Base-by-base conservation (phyloP, 2,888 invertebrate genomes). In the Lissocephala sabroskyi region DNA sequence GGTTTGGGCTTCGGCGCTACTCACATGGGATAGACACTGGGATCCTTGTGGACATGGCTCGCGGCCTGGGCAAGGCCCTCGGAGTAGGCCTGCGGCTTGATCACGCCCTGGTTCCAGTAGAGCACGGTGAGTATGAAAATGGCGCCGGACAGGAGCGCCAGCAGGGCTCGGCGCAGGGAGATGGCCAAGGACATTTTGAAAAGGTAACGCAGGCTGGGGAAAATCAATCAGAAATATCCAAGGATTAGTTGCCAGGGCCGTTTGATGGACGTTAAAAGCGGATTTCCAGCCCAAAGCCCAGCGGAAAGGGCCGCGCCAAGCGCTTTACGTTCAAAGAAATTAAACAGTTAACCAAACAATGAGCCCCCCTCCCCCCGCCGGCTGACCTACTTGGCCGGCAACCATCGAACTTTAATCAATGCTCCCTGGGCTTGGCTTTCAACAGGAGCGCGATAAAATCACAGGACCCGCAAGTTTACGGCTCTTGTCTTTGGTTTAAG, bases 41-140 rank as follows among this genome's bases (percentile, higher is more conserved):
- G 51, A 49, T 76, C 58, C 35, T 62, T 73, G 45, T 70, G 68
- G 50, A 62, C 70, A 29, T 62, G 75, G 10, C 62, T 56, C n/a
- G n/a, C n/a, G 16, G 76, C 71, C 46, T 78, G 82, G 49, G 79
- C 73, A 29, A 76, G 77, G 76, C 84, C 59, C 79, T 84, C 64
- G 75, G 79, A 75, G 83, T 86, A 86, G 17, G 82, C 77, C 39
- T 82, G 78, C 47, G 81, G 78, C 60, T 84, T 82, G 61, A 86
- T 85, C 59, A 79, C 85, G 78, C 86, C 87, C 81, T 88, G 89
- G 49, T 88, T 87, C 88, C 89, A 89, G 83, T 89, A 89, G 28
- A 89, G 85, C 59, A 89, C 84, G 62, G 87, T 87, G 17, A 88
- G 85, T 49, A 86, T 87, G 36, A 87, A 86, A 68, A 88, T 86